Evolutionary conservation across 2,888 invertebrate genomes (phyloP).

Genomic region (Didymodactylos carnosus): DNA sequence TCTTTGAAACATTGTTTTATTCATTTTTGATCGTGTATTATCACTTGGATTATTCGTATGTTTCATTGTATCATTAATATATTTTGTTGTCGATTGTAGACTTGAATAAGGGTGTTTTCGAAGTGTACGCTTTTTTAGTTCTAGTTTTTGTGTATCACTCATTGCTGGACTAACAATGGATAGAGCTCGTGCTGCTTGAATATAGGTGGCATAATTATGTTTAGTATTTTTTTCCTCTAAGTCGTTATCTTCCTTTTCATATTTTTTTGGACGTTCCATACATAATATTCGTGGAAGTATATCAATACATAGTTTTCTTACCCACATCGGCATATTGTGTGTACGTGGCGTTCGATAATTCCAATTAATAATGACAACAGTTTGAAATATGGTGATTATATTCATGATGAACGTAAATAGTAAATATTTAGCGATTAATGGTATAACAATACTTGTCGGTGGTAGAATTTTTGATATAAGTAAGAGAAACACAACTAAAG

Average conservation of each 20-base stretch:
- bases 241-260: not conserved
- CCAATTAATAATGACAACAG: conserved; percentile 96
- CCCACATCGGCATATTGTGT: conserved; percentile 60
- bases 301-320: not conserved
- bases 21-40: not conserved
- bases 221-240: not conserved
- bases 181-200: not conserved
- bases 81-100: too few species aligned
- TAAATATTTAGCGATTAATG: conserved; percentile 93
- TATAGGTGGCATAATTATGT: not conserved
- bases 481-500: conserved; percentile 92
- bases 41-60: not conserved
- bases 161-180: not conserved
- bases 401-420: conserved; percentile 99
- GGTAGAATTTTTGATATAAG: conserved; percentile 96
- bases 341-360: conserved; percentile 86
- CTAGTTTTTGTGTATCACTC: not conserved
- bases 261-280: not conserved
- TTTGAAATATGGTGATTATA: conserved; percentile 93
- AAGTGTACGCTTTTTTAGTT: not conserved
- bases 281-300: not conserved
- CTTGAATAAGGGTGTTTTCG: too few species aligned
- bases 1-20: not conserved
- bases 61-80: too few species aligned
- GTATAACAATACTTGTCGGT: conserved; percentile 87